Base-by-base conservation (phyloP, 2,113 vertebrate genomes). In the Catharus fuscescens region DNA sequence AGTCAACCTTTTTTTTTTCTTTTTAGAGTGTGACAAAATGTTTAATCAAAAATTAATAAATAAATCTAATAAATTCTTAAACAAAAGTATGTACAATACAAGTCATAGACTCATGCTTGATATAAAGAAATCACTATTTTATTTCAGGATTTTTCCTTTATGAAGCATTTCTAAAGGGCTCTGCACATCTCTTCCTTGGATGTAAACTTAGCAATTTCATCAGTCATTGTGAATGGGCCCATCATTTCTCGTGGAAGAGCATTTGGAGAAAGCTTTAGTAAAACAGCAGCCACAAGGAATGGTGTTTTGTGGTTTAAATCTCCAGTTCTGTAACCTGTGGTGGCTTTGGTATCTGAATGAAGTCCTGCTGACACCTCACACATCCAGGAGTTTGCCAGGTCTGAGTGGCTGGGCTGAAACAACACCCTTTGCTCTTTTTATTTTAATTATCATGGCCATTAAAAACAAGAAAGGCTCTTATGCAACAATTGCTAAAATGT, bases 271-370 rank as follows among this genome's bases (percentile, higher is more conserved):
- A 3, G 5, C 32, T 34, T 45, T 20, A 12, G 26, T 16, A 74
- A 34, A 88, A 32, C 4, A 53, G 40, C 47, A 79, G 29, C 48
- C 62, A 32, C 26, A 7, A 69, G 32, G 65, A 66, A 2, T 3
- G 12, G 21, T 2, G 1, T 64, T 80, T 59, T 19, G 50, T 31
- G 52, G 53, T 24, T 72, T 50, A 54, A 86, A 64, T 19, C 14
- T 45, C 38, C 15, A 21, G 14, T 57, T 77, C 50, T 52, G 25
- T 42, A 26, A n/a, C 10, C 18, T 10, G 0, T 1, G 3, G 6
- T 16, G 8, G 32, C 6, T 73, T 61, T 80, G 23, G n/a, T 57
- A 5, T 9, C 57, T 40, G 21, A 71, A 15, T 16, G 21, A 77
- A 54, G 32, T 59, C 32, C 57, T 91, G 15, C 38, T 52, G 44